Evolutionary conservation across 2,113 vertebrate genomes (phyloP), one percentile per base, ranked within the genome.

Genomic region (Pelodiscus sinensis): DNA sequence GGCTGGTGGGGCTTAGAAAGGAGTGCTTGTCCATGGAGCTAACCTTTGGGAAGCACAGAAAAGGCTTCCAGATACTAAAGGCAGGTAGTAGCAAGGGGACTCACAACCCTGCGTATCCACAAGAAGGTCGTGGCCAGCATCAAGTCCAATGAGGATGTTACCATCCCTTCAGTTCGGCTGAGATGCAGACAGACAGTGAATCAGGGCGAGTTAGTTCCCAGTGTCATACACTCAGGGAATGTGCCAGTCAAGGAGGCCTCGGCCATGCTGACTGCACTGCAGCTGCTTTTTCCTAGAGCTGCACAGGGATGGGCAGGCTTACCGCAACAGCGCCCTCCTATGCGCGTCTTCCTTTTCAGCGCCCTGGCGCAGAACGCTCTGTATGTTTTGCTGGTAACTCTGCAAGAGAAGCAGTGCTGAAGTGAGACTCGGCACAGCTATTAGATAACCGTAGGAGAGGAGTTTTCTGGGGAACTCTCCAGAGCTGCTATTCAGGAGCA

Each of bases 351-450:
- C 97, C 93, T 97, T 97, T 84, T 94, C 91, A 5, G 94, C 94
- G n/a, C 96, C 98, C 73, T 96, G 93, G 56, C 85, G 79, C 0
- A 98, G 94, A 91, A 98, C 2, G 5, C 68, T 52, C 90, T 14
- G 93, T 1, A 96, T 1, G 0, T 79, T 87, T 22, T n/a, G 60
- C 44, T 97, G 98, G 79, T 98, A 97, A 44, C 38, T 80, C 98
- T 98, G 96, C 2, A 95, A 92, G 78, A 73, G 51, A 77, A 85
- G 44, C 10, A 94, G 9, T 1, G 4, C 87, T 60, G 24, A 85
- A 2, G 15, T 84, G 77, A 50, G 31, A 57, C 55, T 52, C 85
- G 31, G 2, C 24, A 87, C 25, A 85, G 6, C 5, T 78, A 55
- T 31, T 51, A 68, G 19, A 27, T 87, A 1, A 50, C 79, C 6